Evolutionary conservation across 2,113 vertebrate species (phyloP), one percentile per base, ranked within the genome.

Genomic region (Dromaius novaehollandiae): DNA sequence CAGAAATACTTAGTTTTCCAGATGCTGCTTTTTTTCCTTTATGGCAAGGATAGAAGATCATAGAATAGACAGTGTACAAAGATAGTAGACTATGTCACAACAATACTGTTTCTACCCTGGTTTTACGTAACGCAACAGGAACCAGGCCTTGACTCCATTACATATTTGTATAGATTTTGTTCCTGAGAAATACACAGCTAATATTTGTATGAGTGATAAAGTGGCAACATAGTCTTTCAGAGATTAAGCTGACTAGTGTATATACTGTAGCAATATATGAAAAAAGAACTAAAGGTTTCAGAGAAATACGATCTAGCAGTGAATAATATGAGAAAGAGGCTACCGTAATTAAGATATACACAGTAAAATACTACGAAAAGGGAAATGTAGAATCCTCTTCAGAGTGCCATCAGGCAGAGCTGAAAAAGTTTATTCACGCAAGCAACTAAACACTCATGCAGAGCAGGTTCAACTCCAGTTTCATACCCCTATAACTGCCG

Each of bases 181-280:
- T 92, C 9, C 22, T 55, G 69, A 86, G 73, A 93, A 86, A 90
- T 46, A 48, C 7, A 66, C 20, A 50, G 24, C 1, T 1, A 74
- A 20, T 22, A 42, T 46, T 76, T 92, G 70, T 42, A 38, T 48
- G 50, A 86, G 30, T 36, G 74, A 48, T 9, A 22, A 36, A 86
- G 60, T 0, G 1, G 40, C 24, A 80, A 53, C 0, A 0, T 13
- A 26, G 14, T 11, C 30, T 69, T 86, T 58, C 60, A 58, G 46
- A 92, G 86, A 82, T 78, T 11, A 82, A 86, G 34, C 8, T 38
- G 22, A 32, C 44, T 2, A 3, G 34, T 58, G 40, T 24, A 56
- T 11, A 30, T 8, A n/a, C 9, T 24, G 9, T 48, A 89, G 78
- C 26, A 63, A 66, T 28, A 42, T 8, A 66, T 28, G 61, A 60